Evolutionary conservation across 2,113 vertebrate genomes (phyloP).

Genomic region (Sapayoa aenigma): DNA sequence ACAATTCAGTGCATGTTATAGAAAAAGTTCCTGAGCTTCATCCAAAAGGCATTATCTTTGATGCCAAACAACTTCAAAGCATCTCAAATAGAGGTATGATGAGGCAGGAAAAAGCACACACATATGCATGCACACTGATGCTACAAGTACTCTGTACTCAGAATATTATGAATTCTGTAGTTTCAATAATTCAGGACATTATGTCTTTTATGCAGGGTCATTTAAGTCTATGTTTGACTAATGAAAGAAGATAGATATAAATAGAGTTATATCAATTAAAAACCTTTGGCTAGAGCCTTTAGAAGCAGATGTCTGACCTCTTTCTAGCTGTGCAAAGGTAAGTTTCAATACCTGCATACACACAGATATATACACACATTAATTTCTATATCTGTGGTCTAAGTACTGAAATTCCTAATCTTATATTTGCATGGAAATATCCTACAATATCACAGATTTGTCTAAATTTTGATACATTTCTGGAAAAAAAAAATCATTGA

Average conservation of each 20-base stretch:
- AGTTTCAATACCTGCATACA: neutral
- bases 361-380: neutral
- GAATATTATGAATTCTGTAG: neutral
- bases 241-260: neutral
- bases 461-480: neutral
- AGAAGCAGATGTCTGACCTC: neutral
- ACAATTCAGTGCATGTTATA: neutral
- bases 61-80: neutral
- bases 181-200: neutral
- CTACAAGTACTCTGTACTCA: neutral
- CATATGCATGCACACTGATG: neutral
- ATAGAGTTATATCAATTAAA: neutral
- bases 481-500: neutral
- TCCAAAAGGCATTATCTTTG: neutral
- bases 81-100: neutral
- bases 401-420: neutral
- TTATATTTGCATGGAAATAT: neutral
- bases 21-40: neutral
- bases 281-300: neutral
- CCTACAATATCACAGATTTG: neutral
- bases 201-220: neutral
- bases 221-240: neutral
- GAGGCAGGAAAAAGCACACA: neutral
- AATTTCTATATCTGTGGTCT: neutral
- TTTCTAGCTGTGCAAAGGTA: neutral